Conservation (phyloP, 1,140 invertebrate genomes). For the Sminthurides bifidus region DNA sequence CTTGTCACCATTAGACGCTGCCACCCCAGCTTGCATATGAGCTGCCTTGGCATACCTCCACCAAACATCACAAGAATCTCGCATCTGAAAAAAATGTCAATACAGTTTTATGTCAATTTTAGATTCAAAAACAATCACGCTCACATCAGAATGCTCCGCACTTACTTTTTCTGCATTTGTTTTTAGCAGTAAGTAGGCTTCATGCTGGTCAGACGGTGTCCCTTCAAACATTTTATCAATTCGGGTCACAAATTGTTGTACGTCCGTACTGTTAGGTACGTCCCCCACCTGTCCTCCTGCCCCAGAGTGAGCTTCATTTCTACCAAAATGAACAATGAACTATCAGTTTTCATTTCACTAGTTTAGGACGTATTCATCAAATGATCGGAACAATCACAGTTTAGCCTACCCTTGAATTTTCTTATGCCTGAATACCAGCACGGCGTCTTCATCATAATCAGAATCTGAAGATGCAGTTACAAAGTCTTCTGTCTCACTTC, state of each 20-base stretch:
- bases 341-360: too few species aligned
- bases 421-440: too few species aligned
- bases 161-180: constrained; percentile 30
- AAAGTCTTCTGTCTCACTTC: too few species aligned
- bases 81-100: neutral
- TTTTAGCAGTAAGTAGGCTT: constrained; percentile 27
- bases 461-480: too few species aligned
- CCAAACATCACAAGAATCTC: constrained; percentile 39
- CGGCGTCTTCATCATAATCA: too few species aligned
- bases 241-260: constrained; percentile 21
- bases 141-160: neutral
- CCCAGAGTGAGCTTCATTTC: too few species aligned
- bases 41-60: constrained; percentile 57
- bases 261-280: too few species aligned
- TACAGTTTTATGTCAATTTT: neutral
- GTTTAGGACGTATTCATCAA: too few species aligned
- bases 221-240: constrained; percentile 31
- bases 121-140: neutral
- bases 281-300: too few species aligned
- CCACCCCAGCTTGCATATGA: constrained; percentile 41
- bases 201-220: constrained; percentile 22
- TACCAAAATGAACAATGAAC: too few species aligned
- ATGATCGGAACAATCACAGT: too few species aligned
- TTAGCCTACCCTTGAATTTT: too few species aligned
- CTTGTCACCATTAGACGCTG: constrained; percentile 38